Evolutionary conservation across 2,888 invertebrate species (phyloP).

Genomic region (Chydorus sphaericus): DNA sequence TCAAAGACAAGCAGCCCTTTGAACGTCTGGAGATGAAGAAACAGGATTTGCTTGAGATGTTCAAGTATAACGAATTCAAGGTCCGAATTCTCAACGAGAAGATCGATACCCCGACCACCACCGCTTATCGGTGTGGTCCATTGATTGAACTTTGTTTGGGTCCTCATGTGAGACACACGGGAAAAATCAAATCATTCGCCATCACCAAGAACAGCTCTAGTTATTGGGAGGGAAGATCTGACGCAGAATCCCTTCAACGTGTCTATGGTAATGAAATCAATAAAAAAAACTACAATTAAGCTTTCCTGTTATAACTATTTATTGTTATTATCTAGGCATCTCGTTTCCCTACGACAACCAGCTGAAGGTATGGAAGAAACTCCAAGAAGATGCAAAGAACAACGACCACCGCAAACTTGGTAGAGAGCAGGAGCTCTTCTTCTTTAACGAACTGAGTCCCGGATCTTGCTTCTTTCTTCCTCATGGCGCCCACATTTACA

Average conservation of each 20-base stretch:
- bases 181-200: constrained; percentile 85
- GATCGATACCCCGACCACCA: constrained; percentile 81
- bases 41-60: constrained; percentile 89
- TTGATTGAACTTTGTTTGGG: constrained; percentile 94
- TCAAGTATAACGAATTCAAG: constrained; percentile 87
- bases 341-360: constrained; percentile 94
- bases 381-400: constrained; percentile 95
- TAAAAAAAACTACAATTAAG: background rate
- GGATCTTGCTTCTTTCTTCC: constrained; percentile 98
- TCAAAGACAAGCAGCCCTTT: constrained; percentile 94
- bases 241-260: constrained; percentile 84
- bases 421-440: constrained; percentile 90
- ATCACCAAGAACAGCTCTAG: constrained; percentile 73
- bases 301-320: background rate
- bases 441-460: constrained; percentile 95
- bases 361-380: constrained; percentile 90
- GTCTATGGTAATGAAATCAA: constrained; percentile 52
- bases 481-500: constrained; percentile 91
- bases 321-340: constrained; percentile 39
- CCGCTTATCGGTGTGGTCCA: constrained; percentile 90
- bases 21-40: constrained; percentile 93
- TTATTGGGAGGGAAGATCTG: constrained; percentile 93
- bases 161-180: constrained; percentile 93
- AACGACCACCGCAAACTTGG: constrained; percentile 92
- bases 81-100: constrained; percentile 86